A percentile compares a stretch with the other conserved stretches of the same genome.
Conservation (phyloP, 2,888 invertebrate genomes). For the Plemyria rubiginata region DNA sequence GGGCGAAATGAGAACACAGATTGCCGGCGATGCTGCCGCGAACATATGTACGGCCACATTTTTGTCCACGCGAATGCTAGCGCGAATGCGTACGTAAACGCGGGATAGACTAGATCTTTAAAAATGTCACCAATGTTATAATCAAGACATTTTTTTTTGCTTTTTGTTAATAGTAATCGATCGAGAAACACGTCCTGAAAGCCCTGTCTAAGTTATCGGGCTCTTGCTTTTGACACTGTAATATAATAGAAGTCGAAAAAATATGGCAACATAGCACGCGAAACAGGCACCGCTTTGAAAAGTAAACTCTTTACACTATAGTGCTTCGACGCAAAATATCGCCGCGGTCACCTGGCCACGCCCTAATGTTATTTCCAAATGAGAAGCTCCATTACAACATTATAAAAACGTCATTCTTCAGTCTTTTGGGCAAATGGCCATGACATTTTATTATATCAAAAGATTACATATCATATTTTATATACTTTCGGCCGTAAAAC, state of each 20-base stretch:
- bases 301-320: background rate
- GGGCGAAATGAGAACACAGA: no score
- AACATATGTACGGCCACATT: no score
- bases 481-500: slow-evolving; percentile 10
- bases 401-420: background rate
- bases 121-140: no score
- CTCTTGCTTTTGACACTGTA: no score
- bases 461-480: background rate
- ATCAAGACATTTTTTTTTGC: no score
- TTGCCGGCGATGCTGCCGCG: no score
- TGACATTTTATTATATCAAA: background rate
- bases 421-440: slow-evolving; percentile 28
- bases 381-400: background rate
- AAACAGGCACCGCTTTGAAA: background rate
- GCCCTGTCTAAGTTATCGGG: no score
- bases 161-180: no score
- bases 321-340: slow-evolving; percentile 3
- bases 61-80: no score
- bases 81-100: no score
- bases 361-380: slow-evolving; percentile 25
- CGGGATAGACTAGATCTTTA: no score
- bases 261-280: background rate
- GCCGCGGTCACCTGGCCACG: slow-evolving; percentile 10
- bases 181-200: no score
- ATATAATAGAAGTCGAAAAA: background rate